Percentiles rank a stretch among this genome's conserved stretches.
Evolutionary conservation across 2,113 vertebrate species (phyloP).

Genomic region (Scytalopus superciliaris): DNA sequence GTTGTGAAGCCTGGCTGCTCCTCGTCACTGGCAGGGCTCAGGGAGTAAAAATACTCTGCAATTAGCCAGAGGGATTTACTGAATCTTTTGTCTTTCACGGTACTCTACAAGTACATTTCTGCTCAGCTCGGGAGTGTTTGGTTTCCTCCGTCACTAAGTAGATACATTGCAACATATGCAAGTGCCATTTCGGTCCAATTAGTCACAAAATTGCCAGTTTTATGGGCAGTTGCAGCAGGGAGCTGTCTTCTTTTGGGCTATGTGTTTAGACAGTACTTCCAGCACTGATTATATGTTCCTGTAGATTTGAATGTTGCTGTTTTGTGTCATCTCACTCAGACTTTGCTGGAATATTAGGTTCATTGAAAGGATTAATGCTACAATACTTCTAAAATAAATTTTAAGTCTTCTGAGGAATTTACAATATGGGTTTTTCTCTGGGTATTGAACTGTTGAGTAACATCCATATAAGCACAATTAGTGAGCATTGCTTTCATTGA

Average conservation of each 20-base stretch:
- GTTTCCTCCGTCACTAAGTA: not conserved
- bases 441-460: not conserved
- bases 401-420: not conserved
- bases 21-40: rapidly evolving
- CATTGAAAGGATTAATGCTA: not conserved
- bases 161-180: not conserved
- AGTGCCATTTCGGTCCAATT: not conserved
- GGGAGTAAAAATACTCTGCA: not conserved
- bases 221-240: not conserved
- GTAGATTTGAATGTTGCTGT: not conserved
- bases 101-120: not conserved
- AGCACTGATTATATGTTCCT: not conserved
- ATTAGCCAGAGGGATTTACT: not conserved
- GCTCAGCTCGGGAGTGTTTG: not conserved
- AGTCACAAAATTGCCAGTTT: not conserved
- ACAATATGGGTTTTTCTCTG: not conserved
- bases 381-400: not conserved
- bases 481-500: not conserved
- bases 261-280: not conserved
- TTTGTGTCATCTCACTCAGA: not conserved
- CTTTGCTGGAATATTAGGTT: not conserved
- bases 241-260: not conserved
- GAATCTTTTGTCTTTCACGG: not conserved
- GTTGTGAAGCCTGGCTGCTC: rapidly evolving
- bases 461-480: not conserved